A percentile compares a stretch with the other conserved stretches of the same genome.
These are phyloP conservation scores for Sciurus niger DNA, from an alignment of 2,113 vertebrate species.

Conservation along the genomic window DNA sequence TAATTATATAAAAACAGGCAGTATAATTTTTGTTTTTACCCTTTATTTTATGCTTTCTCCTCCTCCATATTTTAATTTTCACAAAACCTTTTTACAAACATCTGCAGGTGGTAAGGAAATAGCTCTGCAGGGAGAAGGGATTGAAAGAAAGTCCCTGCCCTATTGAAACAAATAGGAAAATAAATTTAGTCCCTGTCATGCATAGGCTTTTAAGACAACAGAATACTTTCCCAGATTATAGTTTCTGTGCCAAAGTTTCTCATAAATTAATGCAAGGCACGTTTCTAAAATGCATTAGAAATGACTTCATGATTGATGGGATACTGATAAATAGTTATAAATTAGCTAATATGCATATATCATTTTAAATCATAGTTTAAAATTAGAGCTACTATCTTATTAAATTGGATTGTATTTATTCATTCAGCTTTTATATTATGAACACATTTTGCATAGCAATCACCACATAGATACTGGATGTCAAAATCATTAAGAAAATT, in stretches of 20 bases:
- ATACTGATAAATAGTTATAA: slow-evolving; percentile 64
- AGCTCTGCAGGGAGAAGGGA: slow-evolving; percentile 21
- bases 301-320: slow-evolving; percentile 62
- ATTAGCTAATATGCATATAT: slow-evolving; percentile 59
- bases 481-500: slow-evolving; percentile 60
- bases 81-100: slow-evolving; percentile 54
- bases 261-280: slow-evolving; percentile 61
- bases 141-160: slow-evolving; percentile 45
- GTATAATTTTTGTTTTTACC: slow-evolving; percentile 45
- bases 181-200: slow-evolving; percentile 61
- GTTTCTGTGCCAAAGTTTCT: slow-evolving; percentile 28
- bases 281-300: slow-evolving; percentile 68
- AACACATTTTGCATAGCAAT: slow-evolving; percentile 45
- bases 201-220: slow-evolving; percentile 74
- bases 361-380: slow-evolving; percentile 64
- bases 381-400: slow-evolving; percentile 61
- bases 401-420: slow-evolving; percentile 57
- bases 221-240: slow-evolving; percentile 54
- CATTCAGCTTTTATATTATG: slow-evolving; percentile 3
- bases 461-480: neutral
- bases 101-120: slow-evolving; percentile 48
- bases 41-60: slow-evolving; percentile 32
- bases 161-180: slow-evolving; percentile 60
- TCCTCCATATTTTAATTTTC: slow-evolving; percentile 49
- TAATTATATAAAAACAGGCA: slow-evolving; percentile 43